Evolutionary conservation across 2,888 invertebrate genomes (phyloP), one percentile per base, ranked within the genome.

Genomic region (Melieria crassipennis): DNA sequence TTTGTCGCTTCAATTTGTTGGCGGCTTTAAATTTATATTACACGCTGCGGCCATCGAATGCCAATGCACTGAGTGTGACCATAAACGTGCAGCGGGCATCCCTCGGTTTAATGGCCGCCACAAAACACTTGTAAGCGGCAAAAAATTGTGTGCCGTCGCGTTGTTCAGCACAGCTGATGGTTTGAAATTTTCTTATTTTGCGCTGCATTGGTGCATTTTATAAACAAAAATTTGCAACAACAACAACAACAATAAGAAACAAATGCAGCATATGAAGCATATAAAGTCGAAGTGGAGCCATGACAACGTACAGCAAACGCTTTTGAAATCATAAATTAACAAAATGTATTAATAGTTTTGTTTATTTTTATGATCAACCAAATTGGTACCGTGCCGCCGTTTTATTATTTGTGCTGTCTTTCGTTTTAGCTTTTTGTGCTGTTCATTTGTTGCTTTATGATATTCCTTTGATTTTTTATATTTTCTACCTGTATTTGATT

Each of bases 21-120:
- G 82, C 83, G 84, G 83, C 84, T 82, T 84, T 84, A 80, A 82
- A 83, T 78, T 76, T 84, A 84, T 83, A 84, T 84, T 84, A 82
- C 83, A 84, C 83, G 80, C 83, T 82, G 82, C 50, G 43, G 64
- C 52, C 55, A 56, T 55, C 58, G 48, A 57, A 60, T 64, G 13
- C n/a, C 58, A 52, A 56, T 74, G 42, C 57, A 65, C 68, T 61
- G n/a, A 68, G 52, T 71, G 73, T 76, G 77, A 77, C 76, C 80
- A 81, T 83, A 83, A 83, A 83, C 48, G 42, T 57, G 63, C 78
- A 76, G 76, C 80, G 75, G 75, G 73, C 73, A 72, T 63, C 72
- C 73, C 72, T 70, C 65, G 70, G 73, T 73, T 73, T 75, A 72
- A 73, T 67, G 69, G 60, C 10, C 58, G 7, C 68, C 63, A 72